Percentiles rank a stretch among this genome's conserved stretches.
phyloP scores from a whole-genome alignment of 2,888 invertebrate species.

The Imbricaverruca yamaguchii region DNA sequence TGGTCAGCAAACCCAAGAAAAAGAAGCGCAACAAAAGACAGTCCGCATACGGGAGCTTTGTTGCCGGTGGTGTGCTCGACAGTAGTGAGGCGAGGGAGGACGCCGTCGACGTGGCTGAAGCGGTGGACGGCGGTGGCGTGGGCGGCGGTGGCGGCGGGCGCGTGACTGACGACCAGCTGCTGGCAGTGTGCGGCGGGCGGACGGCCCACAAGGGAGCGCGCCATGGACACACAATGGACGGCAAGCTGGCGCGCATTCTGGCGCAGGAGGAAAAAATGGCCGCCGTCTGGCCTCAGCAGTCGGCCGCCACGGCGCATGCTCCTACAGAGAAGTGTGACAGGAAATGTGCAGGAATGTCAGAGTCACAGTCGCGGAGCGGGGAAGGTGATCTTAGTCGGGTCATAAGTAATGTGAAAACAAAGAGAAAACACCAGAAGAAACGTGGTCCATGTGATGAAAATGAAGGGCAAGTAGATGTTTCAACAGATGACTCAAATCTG shows the following conservation, averaged over 20 bases:
- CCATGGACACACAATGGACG: slow-evolving; percentile 9
- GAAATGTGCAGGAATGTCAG: not conserved
- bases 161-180: not conserved
- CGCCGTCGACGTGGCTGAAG: not conserved
- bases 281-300: no score
- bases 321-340: not conserved
- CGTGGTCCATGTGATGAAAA: not conserved
- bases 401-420: not conserved
- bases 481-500: not conserved
- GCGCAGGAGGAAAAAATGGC: not conserved
- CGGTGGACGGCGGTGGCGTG: not conserved
- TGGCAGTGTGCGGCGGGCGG: not conserved
- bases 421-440: not conserved
- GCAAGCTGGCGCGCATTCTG: not conserved
- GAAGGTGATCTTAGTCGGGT: not conserved
- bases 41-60: not conserved
- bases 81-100: not conserved
- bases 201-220: slow-evolving; percentile 10
- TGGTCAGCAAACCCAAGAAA: not conserved
- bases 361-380: no score
- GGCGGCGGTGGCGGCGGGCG: not conserved
- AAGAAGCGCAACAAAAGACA: not conserved
- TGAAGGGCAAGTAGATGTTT: not conserved
- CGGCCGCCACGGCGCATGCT: not conserved
- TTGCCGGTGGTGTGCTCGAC: not conserved